phyloP scores from a whole-genome alignment of 1,140 invertebrate genomes.

The Diplogasteroides magnus region DNA sequence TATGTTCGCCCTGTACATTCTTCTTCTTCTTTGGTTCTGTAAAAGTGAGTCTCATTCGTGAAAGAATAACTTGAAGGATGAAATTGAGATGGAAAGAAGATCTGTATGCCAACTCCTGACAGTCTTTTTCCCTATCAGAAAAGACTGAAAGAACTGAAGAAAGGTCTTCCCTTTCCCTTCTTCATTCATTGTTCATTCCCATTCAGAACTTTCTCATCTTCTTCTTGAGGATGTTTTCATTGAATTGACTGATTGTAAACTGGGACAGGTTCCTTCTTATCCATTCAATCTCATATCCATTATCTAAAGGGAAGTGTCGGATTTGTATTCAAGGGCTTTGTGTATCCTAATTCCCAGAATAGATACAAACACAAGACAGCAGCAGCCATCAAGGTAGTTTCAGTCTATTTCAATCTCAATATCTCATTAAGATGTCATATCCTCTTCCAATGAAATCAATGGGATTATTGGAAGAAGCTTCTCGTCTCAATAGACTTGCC shows the following conservation, averaged over 20 bases:
- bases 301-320: conserved; percentile 37
- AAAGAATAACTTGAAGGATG: conserved; percentile 1
- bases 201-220: conserved; percentile 37
- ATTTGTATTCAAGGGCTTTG: conserved; percentile 51
- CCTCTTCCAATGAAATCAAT: conserved; percentile 50
- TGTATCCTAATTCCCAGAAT: conserved; percentile 48
- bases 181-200: neutral
- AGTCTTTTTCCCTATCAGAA: conserved; percentile 47
- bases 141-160: conserved; percentile 40
- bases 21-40: conserved; percentile 41
- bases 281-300: neutral
- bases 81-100: conserved; percentile 47
- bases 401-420: conserved; percentile 4
- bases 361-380: conserved; percentile 50
- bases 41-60: conserved; percentile 26
- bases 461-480: conserved; percentile 45
- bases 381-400: conserved; percentile 44
- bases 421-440: conserved; percentile 41
- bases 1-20: conserved; percentile 33
- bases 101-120: conserved; percentile 45
- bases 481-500: conserved; percentile 35
- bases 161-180: conserved; percentile 31
- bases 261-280: conserved; percentile 30
- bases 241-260: conserved; percentile 45
- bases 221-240: conserved; percentile 47